Evolutionary conservation across 2,888 invertebrate genomes (phyloP), one percentile per base, ranked within the genome.

Genomic region (Choreutis nemorana): DNA sequence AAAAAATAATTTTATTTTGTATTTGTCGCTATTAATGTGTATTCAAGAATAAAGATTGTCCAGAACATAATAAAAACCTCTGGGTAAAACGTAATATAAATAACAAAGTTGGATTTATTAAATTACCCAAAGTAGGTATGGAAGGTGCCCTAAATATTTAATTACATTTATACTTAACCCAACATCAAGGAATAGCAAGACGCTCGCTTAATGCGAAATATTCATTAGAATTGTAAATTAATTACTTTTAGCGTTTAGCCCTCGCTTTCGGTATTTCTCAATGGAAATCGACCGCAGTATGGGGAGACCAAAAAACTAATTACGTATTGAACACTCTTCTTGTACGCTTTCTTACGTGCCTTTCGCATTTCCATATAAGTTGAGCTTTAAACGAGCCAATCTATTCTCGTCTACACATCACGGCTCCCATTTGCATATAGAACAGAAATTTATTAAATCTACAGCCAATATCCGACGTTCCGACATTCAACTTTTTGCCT

Each of bases 391-490:
- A 77, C 77, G 78, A 72, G 64, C 78, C 77, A 78, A 78, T 78
- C 77, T 78, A 78, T 78, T 78, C 77, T 73, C 75, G 78, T 77
- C 78, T 78, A 77, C 77, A 78, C 77, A 78, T 78, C 77, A 77
- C 73, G 73, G 71, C 71, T 65, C 73, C 61, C 68, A 78, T 78
- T 78, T 78, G 77, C 78, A 77, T 78, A 77, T 78, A 77, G 73
- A 78, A 75, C 72, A 75, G 75, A 75, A 77, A 78, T 78, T 78
- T 78, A 78, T 78, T 78, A 78, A 78, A 78, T 78, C 78, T 77
- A 77, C 75, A 68, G 75, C 72, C 77, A 77, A 78, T 78, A 78
- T 75, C 65, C 66, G 55, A 61, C 72, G 75, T 66, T 63, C 62
- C 66, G 58, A 72, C 72, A 73, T 68, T 65, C 65, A 72, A 71